phyloP scores from a whole-genome alignment of 2,113 vertebrate species.

The Rafetus swinhoei region DNA sequence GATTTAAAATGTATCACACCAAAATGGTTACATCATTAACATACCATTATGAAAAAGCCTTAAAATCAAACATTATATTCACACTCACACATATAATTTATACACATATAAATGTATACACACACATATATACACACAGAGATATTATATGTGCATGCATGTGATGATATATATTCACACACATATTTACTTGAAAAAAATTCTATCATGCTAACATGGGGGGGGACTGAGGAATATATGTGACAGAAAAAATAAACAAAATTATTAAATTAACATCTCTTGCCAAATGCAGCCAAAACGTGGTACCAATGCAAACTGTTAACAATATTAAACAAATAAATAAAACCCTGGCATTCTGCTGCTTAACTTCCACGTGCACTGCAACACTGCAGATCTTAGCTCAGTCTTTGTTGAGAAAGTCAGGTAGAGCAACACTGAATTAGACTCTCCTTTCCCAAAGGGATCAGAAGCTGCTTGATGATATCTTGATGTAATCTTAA shows the following conservation, averaged over 20 bases:
- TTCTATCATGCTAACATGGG: background rate
- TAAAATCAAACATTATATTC: too few relatives aligned
- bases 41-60: background rate
- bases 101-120: too few relatives aligned
- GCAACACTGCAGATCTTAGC: background rate
- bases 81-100: too few relatives aligned
- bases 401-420: background rate
- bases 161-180: too few relatives aligned
- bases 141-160: too few relatives aligned
- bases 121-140: too few relatives aligned
- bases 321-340: background rate
- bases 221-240: background rate
- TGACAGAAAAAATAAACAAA: background rate
- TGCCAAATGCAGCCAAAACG: background rate
- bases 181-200: too few relatives aligned
- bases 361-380: background rate
- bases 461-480: background rate
- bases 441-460: background rate
- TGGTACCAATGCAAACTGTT: background rate
- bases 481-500: background rate
- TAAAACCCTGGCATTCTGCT: background rate
- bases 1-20: rapidly evolving
- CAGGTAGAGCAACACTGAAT: background rate
- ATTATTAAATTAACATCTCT: background rate
- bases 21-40: background rate